Percentiles rank a stretch among this genome's conserved stretches.
Conservation (phyloP, 2,888 invertebrate genomes). For the Ptilodon capucinus region DNA sequence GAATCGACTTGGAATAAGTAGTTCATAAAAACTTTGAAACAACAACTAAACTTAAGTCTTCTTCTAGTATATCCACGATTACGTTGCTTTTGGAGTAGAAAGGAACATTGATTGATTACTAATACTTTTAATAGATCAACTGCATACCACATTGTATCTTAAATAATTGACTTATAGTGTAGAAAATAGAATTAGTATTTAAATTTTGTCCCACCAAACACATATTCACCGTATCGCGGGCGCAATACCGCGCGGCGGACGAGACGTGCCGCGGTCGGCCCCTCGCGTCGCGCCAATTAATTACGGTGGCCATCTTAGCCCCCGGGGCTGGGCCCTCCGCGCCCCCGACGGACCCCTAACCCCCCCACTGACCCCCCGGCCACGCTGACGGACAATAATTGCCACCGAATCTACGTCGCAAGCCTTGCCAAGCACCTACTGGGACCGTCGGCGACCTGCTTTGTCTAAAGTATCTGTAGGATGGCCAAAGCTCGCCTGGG, state of each 20-base stretch:
- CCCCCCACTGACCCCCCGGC: constrained; percentile 39
- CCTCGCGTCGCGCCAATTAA: constrained; percentile 82
- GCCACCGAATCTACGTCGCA: constrained; percentile 68
- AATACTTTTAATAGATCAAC: too few relatives aligned
- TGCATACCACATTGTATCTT: too few relatives aligned
- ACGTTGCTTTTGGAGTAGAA: too few relatives aligned
- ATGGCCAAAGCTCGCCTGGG: background rate
- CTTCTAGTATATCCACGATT: too few relatives aligned
- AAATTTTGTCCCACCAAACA: constrained; percentile 4
- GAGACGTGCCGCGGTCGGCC: constrained; percentile 79
- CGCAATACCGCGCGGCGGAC: constrained; percentile 72
- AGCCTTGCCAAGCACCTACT: constrained; percentile 36
- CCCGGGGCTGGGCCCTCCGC: constrained; percentile 38
- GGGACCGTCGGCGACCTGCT: constrained; percentile 10
- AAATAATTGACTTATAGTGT: too few relatives aligned
- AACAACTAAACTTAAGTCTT: too few relatives aligned
- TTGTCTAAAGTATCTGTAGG: constrained; percentile 7
- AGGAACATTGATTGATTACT: too few relatives aligned
- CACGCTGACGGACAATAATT: constrained; percentile 78
- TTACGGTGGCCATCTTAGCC: constrained; percentile 81
- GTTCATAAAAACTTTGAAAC: too few relatives aligned
- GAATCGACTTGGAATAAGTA: too few relatives aligned
- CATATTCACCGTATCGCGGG: constrained; percentile 51
- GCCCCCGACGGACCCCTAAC: constrained; percentile 27
- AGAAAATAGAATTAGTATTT: too few relatives aligned